Evolutionary conservation across 35 echinoderm and acorn worm genomes (phyloP).

Genomic region (Patiria miniata): DNA sequence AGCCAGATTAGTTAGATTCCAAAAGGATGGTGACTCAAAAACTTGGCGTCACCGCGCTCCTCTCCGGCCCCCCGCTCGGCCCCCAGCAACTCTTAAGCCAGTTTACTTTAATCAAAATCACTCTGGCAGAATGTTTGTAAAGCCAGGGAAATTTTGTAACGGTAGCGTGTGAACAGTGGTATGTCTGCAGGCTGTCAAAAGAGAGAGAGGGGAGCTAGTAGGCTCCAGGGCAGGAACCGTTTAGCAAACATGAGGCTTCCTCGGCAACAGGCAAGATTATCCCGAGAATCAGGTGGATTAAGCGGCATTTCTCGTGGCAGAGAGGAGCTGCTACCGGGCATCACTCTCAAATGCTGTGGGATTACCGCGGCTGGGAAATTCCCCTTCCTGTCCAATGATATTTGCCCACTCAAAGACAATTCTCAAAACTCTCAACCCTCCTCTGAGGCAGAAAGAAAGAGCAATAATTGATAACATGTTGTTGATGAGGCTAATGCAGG

Average conservation of each 20-base stretch:
- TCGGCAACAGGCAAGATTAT: constrained; percentile 24
- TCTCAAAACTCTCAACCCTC: no score
- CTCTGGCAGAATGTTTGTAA: not conserved
- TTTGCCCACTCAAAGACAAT: no score
- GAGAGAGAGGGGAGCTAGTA: not conserved
- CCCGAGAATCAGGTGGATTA: not conserved
- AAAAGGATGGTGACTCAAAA: constrained; percentile 28
- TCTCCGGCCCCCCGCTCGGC: not conserved
- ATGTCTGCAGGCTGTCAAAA: constrained; percentile 1
- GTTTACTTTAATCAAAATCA: constrained; percentile 23
- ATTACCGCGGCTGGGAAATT: not conserved
- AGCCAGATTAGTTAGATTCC: not conserved
- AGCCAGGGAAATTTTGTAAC: not conserved
- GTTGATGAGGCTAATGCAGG: no score
- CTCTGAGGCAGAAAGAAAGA: no score
- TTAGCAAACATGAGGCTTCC: constrained; percentile 12
- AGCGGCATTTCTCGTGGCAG: not conserved
- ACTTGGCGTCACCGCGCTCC: constrained; percentile 19
- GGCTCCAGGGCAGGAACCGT: not conserved
- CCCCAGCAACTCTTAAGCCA: not conserved
- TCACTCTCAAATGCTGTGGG: not conserved
- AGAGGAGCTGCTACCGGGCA: constrained; percentile 20
- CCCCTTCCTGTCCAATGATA: not conserved
- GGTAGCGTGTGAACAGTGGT: not conserved
- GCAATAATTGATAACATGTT: no score